phyloP scores from a whole-genome alignment of 1,140 invertebrate genomes.

The Zaprionus taronus region DNA sequence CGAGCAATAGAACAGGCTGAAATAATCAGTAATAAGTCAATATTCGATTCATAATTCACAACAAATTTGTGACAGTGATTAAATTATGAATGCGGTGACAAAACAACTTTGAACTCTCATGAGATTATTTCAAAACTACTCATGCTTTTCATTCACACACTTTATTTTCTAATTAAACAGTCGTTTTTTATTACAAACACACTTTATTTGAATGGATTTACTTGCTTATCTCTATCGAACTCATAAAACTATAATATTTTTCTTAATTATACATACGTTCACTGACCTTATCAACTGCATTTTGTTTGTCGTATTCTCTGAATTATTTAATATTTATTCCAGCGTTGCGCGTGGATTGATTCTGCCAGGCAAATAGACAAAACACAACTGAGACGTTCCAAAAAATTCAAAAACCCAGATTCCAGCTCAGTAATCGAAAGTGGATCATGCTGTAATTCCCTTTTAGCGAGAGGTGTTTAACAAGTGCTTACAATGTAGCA shows the following conservation, averaged over 20 bases:
- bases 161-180: slow-evolving; percentile 6
- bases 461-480: not conserved
- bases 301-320: slow-evolving; percentile 12
- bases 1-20: slow-evolving; percentile 11
- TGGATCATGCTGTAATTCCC: not conserved
- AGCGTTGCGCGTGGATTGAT: slow-evolving; percentile 4
- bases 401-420: slow-evolving; percentile 11
- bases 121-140: not conserved
- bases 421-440: not conserved
- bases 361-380: slow-evolving; percentile 23
- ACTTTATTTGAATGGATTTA: not conserved
- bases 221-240: slow-evolving; percentile 26
- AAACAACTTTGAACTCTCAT: slow-evolving; percentile 12
- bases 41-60: slow-evolving; percentile 16
- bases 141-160: not conserved
- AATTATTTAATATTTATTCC: slow-evolving; percentile 2
- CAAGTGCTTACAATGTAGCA: not conserved
- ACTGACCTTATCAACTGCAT: slow-evolving; percentile 51
- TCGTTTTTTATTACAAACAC: not conserved
- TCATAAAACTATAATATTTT: slow-evolving; percentile 13
- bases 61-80: slow-evolving; percentile 36
- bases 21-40: not conserved
- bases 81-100: slow-evolving; percentile 17
- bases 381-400: slow-evolving; percentile 31
- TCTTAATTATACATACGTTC: slow-evolving; percentile 11